These are phyloP conservation scores for Fregata magnificens DNA, from an alignment of 2,113 vertebrate species.

Conservation along the genomic window DNA sequence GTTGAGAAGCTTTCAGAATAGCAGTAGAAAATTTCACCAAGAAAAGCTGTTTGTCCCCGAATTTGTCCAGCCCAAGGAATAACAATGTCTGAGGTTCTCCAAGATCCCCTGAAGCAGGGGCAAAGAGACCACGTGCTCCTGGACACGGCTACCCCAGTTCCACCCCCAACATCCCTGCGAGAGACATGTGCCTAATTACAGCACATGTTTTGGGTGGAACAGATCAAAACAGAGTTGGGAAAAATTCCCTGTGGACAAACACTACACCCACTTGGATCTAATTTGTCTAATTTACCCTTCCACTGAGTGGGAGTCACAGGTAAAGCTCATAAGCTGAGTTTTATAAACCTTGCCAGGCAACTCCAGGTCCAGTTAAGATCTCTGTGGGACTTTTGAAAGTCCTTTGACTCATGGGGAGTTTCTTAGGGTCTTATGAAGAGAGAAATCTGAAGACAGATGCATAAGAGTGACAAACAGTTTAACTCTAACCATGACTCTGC, in stretches of 20 bases:
- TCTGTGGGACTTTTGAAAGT: neutral
- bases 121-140: neutral
- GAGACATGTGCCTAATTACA: neutral
- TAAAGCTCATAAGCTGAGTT: neutral
- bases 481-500: neutral
- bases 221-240: neutral
- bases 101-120: neutral
- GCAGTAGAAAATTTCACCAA: neutral
- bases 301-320: neutral
- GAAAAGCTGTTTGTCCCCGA: neutral
- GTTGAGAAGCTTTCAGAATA: conserved; percentile 10
- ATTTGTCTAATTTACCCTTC: neutral
- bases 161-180: neutral
- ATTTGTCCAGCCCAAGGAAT: neutral
- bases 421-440: neutral
- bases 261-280: neutral
- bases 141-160: neutral
- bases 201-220: neutral
- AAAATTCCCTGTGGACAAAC: neutral
- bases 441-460: neutral
- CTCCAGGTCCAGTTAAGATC: neutral
- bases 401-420: neutral
- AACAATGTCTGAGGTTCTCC: neutral
- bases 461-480: neutral
- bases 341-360: neutral